phyloP scores from a whole-genome alignment of 2,113 vertebrate genomes.

The Nannospalax galili region DNA sequence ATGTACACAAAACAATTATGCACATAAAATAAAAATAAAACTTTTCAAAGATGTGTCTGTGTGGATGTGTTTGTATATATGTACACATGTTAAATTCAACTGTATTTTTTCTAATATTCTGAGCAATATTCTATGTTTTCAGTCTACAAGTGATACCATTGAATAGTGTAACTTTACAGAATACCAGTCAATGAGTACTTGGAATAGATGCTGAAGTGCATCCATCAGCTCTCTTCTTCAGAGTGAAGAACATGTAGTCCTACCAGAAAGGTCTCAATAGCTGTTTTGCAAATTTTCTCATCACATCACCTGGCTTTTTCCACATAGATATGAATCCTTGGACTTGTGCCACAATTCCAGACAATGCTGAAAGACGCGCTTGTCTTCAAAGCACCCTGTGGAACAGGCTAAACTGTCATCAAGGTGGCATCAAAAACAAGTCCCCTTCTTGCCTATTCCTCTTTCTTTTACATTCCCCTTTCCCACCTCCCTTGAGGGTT shows the following conservation, averaged over 20 bases:
- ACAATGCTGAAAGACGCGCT: background rate
- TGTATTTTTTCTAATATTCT: background rate
- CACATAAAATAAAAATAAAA: too few species aligned
- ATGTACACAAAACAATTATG: too few species aligned
- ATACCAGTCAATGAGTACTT: background rate
- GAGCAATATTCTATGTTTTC: background rate
- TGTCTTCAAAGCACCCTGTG: background rate
- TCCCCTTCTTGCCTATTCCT: background rate
- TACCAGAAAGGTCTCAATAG: background rate
- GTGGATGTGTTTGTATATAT: background rate
- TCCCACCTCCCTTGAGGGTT: background rate
- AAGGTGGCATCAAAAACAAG: background rate
- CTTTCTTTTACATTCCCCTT: rapidly evolving
- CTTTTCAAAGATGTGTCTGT: too few species aligned
- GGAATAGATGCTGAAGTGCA: rapidly evolving
- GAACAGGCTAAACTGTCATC: background rate
- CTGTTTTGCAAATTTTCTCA: background rate
- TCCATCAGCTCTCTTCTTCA: background rate
- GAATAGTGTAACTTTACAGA: too few species aligned
- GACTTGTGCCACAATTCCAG: rapidly evolving
- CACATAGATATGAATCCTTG: rapidly evolving
- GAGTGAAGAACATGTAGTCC: background rate
- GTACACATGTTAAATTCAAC: background rate
- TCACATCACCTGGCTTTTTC: background rate
- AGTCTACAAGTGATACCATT: rapidly evolving